These are phyloP conservation scores for Listrodromus nycthemerus DNA, from an alignment of 2,888 invertebrate species.

Conservation along the genomic window DNA sequence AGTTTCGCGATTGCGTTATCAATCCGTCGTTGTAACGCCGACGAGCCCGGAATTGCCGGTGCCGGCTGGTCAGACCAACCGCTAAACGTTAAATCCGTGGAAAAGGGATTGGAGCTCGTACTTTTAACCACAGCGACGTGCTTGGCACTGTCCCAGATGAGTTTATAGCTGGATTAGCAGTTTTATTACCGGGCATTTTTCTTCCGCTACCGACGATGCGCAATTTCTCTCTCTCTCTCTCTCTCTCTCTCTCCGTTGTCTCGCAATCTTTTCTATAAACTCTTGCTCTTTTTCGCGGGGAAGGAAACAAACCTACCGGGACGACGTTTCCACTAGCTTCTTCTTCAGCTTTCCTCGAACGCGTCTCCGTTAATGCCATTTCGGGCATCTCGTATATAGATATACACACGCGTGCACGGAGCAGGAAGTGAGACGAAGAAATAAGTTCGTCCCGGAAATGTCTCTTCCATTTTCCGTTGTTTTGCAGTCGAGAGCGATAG, in stretches of 20 bases:
- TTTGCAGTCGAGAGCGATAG: background rate
- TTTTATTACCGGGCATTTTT: constrained; percentile 47
- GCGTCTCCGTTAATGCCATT: constrained; percentile 16
- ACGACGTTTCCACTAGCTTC: constrained; percentile 20
- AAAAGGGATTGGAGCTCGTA: constrained; percentile 42
- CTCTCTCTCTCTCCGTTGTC: too few species aligned
- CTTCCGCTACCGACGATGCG: constrained; percentile 34
- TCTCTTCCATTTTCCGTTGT: constrained; percentile 2
- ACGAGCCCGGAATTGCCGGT: background rate
- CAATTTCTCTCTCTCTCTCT: constrained; percentile 32
- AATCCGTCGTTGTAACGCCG: constrained; percentile 20
- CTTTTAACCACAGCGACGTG: background rate
- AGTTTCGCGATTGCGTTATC: constrained; percentile 55
- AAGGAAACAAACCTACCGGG: background rate
- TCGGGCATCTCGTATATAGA: background rate
- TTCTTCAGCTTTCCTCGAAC: constrained; percentile 19
- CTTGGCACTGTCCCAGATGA: constrained; percentile 49
- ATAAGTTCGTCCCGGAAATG: background rate
- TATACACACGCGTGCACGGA: background rate
- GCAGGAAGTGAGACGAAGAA: constrained; percentile 7
- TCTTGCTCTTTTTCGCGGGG: constrained; percentile 15
- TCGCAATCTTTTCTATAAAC: background rate
- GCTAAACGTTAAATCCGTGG: constrained; percentile 42
- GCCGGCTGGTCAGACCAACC: constrained; percentile 15
- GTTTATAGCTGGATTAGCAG: constrained; percentile 53